phyloP scores from a whole-genome alignment of 2,888 invertebrate genomes.

The Steinernema carpocapsae region DNA sequence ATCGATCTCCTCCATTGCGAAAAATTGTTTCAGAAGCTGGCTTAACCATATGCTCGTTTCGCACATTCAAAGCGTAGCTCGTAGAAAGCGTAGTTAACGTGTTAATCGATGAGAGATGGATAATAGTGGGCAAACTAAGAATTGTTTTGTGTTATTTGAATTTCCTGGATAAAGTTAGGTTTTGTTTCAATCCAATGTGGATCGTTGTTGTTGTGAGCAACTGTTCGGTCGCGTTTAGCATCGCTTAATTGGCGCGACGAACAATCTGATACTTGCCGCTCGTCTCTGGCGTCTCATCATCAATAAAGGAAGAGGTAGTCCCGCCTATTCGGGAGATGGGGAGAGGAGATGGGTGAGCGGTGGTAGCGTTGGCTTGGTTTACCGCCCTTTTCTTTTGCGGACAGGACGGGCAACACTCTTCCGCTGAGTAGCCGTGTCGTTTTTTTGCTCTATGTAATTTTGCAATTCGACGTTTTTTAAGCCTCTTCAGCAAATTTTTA shows the following conservation, averaged over 20 bases:
- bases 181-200: too few species aligned
- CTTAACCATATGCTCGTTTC: too few species aligned
- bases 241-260: background rate
- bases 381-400: slow-evolving; percentile 15
- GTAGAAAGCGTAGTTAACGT: too few species aligned
- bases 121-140: too few species aligned
- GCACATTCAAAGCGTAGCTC: too few species aligned
- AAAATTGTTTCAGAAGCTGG: too few species aligned
- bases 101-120: too few species aligned
- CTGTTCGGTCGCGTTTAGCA: too few species aligned
- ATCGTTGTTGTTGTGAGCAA: too few species aligned
- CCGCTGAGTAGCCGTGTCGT: slow-evolving; percentile 19
- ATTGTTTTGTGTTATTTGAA: too few species aligned
- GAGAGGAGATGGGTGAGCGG: slow-evolving; percentile 22
- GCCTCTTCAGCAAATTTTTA: background rate
- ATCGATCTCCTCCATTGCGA: too few species aligned
- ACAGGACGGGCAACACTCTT: slow-evolving; percentile 23
- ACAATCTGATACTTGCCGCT: background rate
- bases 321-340: slow-evolving; percentile 16
- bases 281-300: background rate
- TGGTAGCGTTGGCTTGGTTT: slow-evolving; percentile 13
- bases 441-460: slow-evolving; percentile 9
- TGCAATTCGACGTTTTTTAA: background rate
- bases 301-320: slow-evolving; percentile 32
- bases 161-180: too few species aligned